A percentile compares a stretch with the other conserved stretches of the same genome.
phyloP scores from a whole-genome alignment of 2,113 vertebrate genomes.

The Argyrosomus japonicus region DNA sequence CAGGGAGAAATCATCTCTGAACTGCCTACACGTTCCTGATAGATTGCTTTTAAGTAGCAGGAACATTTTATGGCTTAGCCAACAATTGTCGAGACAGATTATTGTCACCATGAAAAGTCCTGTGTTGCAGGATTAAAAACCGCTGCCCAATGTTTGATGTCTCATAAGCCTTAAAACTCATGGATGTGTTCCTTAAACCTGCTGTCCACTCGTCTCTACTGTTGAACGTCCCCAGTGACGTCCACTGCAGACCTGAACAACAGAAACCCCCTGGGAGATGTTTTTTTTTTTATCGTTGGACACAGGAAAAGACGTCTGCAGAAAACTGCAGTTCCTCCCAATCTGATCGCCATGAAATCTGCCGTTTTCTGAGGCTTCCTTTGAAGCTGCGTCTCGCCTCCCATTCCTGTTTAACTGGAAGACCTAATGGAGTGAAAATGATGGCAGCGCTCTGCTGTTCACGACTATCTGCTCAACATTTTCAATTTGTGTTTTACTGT shows the following conservation, averaged over 20 bases:
- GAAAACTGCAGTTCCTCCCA: background rate
- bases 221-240: background rate
- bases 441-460: constrained; percentile 33
- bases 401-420: constrained; percentile 41
- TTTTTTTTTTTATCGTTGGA: background rate
- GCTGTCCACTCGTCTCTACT: background rate
- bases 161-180: background rate
- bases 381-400: constrained; percentile 16
- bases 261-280: background rate
- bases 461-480: constrained; percentile 28
- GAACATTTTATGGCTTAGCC: too few species aligned
- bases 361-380: constrained; percentile 15
- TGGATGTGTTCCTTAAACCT: background rate
- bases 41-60: too few species aligned
- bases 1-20: too few species aligned
- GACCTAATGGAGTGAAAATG: constrained; percentile 62
- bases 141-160: background rate
- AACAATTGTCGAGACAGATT: too few species aligned
- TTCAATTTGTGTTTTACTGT: constrained; percentile 57
- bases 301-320: background rate
- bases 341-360: constrained; percentile 8
- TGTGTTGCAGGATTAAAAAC: background rate
- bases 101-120: too few species aligned
- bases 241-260: background rate
- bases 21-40: too few species aligned